These are phyloP conservation scores for Carterocephalus palaemon DNA, from an alignment of 2,888 invertebrate genomes.

Conservation along the genomic window DNA sequence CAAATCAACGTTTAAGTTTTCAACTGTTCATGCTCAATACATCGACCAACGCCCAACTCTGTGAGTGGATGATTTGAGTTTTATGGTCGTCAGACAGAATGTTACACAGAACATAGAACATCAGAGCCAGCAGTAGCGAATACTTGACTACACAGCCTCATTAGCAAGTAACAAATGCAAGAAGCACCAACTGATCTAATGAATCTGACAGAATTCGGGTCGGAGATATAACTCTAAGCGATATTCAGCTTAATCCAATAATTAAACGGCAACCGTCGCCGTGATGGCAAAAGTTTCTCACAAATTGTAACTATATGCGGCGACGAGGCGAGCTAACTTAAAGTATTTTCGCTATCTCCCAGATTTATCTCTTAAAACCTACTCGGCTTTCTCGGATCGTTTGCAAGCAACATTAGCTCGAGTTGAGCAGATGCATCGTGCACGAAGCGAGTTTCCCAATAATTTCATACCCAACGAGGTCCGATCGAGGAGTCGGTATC, in stretches of 20 bases:
- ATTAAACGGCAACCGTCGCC: slow-evolving; percentile 29
- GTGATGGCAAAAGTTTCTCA: slow-evolving; percentile 35
- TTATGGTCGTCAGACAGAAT: too few species aligned
- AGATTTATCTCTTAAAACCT: slow-evolving; percentile 69
- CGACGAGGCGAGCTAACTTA: slow-evolving; percentile 45
- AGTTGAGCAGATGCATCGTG: slow-evolving; percentile 66
- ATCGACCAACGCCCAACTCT: too few species aligned
- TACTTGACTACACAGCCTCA: too few species aligned
- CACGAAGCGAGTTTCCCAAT: slow-evolving; percentile 74
- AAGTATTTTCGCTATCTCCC: slow-evolving; percentile 47
- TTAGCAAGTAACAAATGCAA: slow-evolving; percentile 3
- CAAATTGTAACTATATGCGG: slow-evolving; percentile 49
- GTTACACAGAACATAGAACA: too few species aligned
- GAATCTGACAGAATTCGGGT: background rate
- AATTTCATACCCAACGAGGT: slow-evolving; percentile 69
- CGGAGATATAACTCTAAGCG: slow-evolving; percentile 12
- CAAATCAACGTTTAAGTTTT: too few species aligned
- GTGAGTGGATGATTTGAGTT: too few species aligned
- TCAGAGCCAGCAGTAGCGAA: too few species aligned
- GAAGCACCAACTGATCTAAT: background rate
- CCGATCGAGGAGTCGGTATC: slow-evolving; percentile 62
- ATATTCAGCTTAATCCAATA: slow-evolving; percentile 25
- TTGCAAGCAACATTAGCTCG: slow-evolving; percentile 58
- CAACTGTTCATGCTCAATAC: too few species aligned
- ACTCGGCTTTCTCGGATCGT: slow-evolving; percentile 61